Base-by-base conservation (phyloP, 2,888 invertebrate genomes). In the Petrolisthes manimaculis region DNA sequence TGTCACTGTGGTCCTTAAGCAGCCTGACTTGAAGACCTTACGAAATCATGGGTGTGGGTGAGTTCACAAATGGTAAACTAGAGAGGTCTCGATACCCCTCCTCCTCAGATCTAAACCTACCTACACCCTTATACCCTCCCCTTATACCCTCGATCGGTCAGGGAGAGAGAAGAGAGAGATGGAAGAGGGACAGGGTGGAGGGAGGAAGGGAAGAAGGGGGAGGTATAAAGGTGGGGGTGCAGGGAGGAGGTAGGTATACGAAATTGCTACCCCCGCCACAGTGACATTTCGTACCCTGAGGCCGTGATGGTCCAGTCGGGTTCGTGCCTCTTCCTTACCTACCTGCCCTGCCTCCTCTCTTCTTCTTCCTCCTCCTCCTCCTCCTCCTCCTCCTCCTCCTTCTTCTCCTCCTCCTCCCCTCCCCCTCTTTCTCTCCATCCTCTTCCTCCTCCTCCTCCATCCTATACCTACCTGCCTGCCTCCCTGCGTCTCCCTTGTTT, bases 261-360 rank as follows among this genome's bases (percentile, higher is more conserved):
- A 81, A 86, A 88, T 88, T 88, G 79, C 88, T 84, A 88, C 88
- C 88, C 78, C 84, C 84, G 71, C 69, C 71, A 84, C 84, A 88
- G 88, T 88, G 88, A 88, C 88, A 88, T 84, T 88, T 69, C 56
- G 51, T 55, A 21, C 81, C 88, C 51, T 69, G 53, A 14, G 67
- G 88, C 74, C 54, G 61, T 69, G 84, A 84, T 84, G 88, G 88
- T 71, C 79, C 84, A 55, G 67, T 54, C 86, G n/a, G 18, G 53
- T 54, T 71, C 82, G 53, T 69, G 53, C 71, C 51, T 12, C 18
- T 78, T 51, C 53, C 51, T 80, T 37, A 24, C 8, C 24, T 74
- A 12, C 74, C 74, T 74, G 12, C 12, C n/a, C 55, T 56, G 55
- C 80, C 55, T 56, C 8, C 56, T 56, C 6, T 9, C 78, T 4